Evolutionary conservation across 1,140 invertebrate genomes (phyloP).

Genomic region (Pectinophora gossypiella): DNA sequence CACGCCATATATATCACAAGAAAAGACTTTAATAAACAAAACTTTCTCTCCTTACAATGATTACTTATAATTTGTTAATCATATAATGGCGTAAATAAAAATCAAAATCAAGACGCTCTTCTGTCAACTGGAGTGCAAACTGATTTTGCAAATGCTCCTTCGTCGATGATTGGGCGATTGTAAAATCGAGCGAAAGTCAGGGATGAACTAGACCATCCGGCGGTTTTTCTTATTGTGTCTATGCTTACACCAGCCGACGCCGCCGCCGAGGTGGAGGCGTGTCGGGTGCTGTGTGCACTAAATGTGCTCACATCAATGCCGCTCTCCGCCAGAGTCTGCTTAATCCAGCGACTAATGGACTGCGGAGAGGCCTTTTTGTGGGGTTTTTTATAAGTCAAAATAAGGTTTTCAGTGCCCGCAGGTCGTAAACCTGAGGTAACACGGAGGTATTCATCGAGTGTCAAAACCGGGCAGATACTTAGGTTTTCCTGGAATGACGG

Average conservation of each 20-base stretch:
- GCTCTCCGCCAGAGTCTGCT: not conserved
- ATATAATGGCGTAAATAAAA: too few relatives aligned
- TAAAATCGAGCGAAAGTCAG: constrained; percentile 25
- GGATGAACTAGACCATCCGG: constrained; percentile 23
- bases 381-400: too few relatives aligned
- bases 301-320: not conserved
- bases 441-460: not conserved
- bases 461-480: not conserved
- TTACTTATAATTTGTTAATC: too few relatives aligned
- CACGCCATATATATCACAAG: too few relatives aligned
- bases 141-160: not conserved
- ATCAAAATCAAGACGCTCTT: too few relatives aligned
- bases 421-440: not conserved
- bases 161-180: constrained; percentile 9
- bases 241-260: constrained; percentile 8
- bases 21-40: too few relatives aligned
- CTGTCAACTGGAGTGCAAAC: too few relatives aligned
- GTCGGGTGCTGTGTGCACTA: constrained; percentile 1
- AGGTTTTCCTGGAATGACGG: not conserved
- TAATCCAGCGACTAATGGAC: constrained; percentile 1
- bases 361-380: too few relatives aligned
- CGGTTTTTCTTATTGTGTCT: constrained; percentile 21
- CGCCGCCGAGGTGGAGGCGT: constrained; percentile 15
- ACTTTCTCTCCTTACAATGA: too few relatives aligned
- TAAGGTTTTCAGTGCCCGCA: too few relatives aligned